A percentile compares a stretch with the other conserved stretches of the same genome.
Evolutionary conservation across 2,797 vertebrate genomes (phyloP).

Genomic region (Myripristis murdjan): DNA sequence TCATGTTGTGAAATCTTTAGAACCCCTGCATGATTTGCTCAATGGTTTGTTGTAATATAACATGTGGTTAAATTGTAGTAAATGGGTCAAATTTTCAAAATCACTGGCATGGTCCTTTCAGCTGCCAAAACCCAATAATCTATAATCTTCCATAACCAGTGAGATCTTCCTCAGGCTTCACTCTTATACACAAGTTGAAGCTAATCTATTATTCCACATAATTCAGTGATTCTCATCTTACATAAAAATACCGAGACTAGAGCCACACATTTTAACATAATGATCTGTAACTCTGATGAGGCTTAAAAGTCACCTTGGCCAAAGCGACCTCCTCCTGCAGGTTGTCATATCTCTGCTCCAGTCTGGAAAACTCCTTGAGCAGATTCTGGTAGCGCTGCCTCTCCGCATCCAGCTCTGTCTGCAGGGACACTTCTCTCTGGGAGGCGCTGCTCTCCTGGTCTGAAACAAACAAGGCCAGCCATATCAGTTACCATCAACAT

Average conservation of each 20-base stretch:
- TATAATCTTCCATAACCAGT: too few relatives aligned
- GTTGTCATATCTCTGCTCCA: constrained; percentile 96
- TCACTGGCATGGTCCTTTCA: too few relatives aligned
- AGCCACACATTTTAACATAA: neutral
- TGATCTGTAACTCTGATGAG: neutral
- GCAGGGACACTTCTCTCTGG: constrained; percentile 79
- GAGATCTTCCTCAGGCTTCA: too few relatives aligned
- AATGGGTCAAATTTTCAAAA: too few relatives aligned
- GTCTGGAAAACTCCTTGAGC: constrained; percentile 91
- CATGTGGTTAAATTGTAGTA: too few relatives aligned
- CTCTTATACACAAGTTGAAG: too few relatives aligned
- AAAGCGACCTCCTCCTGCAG: constrained; percentile 89
- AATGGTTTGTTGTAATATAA: too few relatives aligned
- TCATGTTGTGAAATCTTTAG: too few relatives aligned
- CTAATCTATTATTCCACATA: neutral
- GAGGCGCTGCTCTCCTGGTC: constrained; percentile 63
- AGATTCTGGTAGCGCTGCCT: constrained; percentile 93
- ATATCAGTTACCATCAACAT: neutral
- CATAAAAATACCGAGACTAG: neutral
- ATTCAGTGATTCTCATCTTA: neutral
- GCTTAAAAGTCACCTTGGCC: constrained; percentile 74
- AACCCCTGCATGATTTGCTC: too few relatives aligned
- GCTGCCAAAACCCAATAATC: too few relatives aligned
- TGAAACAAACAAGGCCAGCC: constrained; percentile 40
- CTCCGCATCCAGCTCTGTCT: constrained; percentile 91